Conservation (phyloP, 2,888 invertebrate genomes). For the Nipponacmea schrenckii region DNA sequence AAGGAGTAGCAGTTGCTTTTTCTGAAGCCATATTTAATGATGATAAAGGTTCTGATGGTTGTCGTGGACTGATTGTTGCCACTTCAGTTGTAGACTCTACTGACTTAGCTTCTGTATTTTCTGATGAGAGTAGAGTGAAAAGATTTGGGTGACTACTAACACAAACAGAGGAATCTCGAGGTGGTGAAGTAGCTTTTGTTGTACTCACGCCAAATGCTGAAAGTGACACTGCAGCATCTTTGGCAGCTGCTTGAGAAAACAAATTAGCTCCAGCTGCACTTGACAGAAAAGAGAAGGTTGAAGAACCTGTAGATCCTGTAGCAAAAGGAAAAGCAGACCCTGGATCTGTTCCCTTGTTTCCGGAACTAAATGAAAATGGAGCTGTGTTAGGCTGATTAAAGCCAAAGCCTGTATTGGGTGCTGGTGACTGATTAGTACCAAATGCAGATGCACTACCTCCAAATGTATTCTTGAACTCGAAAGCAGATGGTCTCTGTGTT, state of each 20-base stretch:
- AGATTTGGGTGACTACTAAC: not conserved
- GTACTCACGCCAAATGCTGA: not conserved
- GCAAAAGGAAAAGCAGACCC: not conserved
- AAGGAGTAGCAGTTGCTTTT: not conserved
- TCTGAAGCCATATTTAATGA: conserved; percentile 5
- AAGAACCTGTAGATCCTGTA: not conserved
- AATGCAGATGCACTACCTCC: not conserved
- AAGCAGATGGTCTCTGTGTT: not conserved
- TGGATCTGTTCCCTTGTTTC: not conserved
- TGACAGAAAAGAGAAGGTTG: not conserved
- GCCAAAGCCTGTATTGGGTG: not conserved
- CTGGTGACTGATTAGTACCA: not conserved
- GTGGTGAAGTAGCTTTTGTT: conserved; percentile 8
- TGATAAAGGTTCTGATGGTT: not conserved
- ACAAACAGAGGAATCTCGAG: conserved; percentile 10
- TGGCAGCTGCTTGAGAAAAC: not conserved
- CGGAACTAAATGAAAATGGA: too few species aligned
- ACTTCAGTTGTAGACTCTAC: conserved; percentile 13
- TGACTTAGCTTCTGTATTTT: conserved; percentile 6
- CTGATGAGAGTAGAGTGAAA: not conserved
- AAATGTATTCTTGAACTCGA: too few species aligned
- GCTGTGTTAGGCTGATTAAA: too few species aligned
- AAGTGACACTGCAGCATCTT: not conserved
- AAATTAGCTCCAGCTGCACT: not conserved
- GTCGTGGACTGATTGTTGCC: not conserved